A percentile compares a stretch with the other conserved stretches of the same genome.
Conservation (phyloP, 2,113 vertebrate genomes). For the Pelecanoides urinatrix region DNA sequence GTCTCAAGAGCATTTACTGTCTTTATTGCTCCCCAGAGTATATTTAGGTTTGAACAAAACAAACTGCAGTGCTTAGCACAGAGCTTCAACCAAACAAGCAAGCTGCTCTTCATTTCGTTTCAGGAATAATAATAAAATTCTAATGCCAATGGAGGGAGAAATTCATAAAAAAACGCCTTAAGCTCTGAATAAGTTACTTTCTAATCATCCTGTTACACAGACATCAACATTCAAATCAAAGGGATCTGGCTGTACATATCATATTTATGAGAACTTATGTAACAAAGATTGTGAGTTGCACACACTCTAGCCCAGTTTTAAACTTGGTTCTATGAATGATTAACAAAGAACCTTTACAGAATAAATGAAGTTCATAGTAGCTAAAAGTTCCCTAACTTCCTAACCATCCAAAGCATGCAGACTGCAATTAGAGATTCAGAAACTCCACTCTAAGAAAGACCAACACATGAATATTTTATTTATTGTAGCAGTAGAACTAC, state of each 20-base stretch:
- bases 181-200: slow-evolving; percentile 55
- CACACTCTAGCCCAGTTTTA: slow-evolving; percentile 36
- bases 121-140: slow-evolving; percentile 9
- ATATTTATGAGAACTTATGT: slow-evolving; percentile 34
- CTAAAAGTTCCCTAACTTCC: slow-evolving; percentile 29
- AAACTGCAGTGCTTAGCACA: slow-evolving; percentile 11
- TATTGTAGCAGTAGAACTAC: not conserved
- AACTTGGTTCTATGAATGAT: slow-evolving; percentile 46
- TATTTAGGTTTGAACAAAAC: slow-evolving; percentile 35
- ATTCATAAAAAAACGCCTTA: slow-evolving; percentile 38
- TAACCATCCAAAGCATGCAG: not conserved
- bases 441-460: not conserved
- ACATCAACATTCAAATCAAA: slow-evolving; percentile 23
- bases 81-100: not conserved
- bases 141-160: not conserved
- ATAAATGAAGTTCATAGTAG: slow-evolving; percentile 10
- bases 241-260: not conserved
- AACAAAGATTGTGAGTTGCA: slow-evolving; percentile 18
- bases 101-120: slow-evolving; percentile 7
- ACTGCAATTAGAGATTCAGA: slow-evolving; percentile 2
- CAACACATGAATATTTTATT: slow-evolving; percentile 15
- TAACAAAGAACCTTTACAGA: slow-evolving; percentile 46
- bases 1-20: slow-evolving; percentile 46
- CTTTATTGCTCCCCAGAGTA: slow-evolving; percentile 17
- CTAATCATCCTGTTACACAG: slow-evolving; percentile 46